A percentile compares a stretch with the other conserved stretches of the same genome.
Evolutionary conservation across 2,888 invertebrate species (phyloP).

Genomic region (Agrochola lychnidis): DNA sequence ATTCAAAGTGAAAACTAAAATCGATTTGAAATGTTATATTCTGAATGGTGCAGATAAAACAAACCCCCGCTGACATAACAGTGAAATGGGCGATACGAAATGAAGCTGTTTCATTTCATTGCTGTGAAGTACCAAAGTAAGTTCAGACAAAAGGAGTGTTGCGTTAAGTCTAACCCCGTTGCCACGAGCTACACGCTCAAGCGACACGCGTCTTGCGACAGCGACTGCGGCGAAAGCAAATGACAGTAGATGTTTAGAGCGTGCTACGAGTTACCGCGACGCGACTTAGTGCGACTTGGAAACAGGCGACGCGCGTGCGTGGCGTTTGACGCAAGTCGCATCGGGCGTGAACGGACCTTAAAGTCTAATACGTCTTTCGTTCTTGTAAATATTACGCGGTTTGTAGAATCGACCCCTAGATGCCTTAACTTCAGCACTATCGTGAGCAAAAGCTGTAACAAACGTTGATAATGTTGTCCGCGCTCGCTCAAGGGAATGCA

Average conservation of each 20-base stretch:
- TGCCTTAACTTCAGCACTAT: slow-evolving; percentile 66
- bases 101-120: slow-evolving; percentile 51
- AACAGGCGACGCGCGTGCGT: background rate
- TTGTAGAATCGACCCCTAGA: slow-evolving; percentile 67
- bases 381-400: slow-evolving; percentile 58
- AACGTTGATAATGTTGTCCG: slow-evolving; percentile 75
- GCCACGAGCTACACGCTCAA: background rate
- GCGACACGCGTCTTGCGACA: background rate
- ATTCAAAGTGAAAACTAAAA: slow-evolving; percentile 57
- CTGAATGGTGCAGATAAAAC: slow-evolving; percentile 47
- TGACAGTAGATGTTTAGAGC: no score
- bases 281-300: background rate
- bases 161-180: slow-evolving; percentile 31
- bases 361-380: slow-evolving; percentile 50
- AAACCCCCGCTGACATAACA: slow-evolving; percentile 48
- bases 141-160: slow-evolving; percentile 42
- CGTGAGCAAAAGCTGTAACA: slow-evolving; percentile 70
- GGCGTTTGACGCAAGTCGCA: background rate
- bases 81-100: slow-evolving; percentile 42
- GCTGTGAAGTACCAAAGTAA: slow-evolving; percentile 42
- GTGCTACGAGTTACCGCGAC: background rate
- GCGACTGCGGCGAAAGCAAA: background rate
- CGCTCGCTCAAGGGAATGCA: slow-evolving; percentile 68
- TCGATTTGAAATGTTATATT: slow-evolving; percentile 59
- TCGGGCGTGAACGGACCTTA: background rate